Conservation (phyloP, 92 coral and sea anemone species). For the Parazoanthus atlanticus region DNA sequence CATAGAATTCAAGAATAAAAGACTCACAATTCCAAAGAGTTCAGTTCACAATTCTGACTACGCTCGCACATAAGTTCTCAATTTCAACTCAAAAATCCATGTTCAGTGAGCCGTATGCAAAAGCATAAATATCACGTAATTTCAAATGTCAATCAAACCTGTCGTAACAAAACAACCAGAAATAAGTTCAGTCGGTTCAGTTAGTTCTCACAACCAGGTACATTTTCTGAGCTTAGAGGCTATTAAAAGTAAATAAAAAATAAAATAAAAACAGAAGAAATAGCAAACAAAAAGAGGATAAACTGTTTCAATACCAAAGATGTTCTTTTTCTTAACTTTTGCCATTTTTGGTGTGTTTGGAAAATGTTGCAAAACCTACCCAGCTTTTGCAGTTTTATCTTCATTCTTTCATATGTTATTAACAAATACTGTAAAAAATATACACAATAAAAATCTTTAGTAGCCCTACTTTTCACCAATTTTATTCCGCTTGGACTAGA, state of each 20-base stretch:
- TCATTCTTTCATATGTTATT: constrained; percentile 16
- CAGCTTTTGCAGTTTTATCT: constrained; percentile 18
- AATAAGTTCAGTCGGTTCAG: too few species aligned
- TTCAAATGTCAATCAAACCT: too few species aligned
- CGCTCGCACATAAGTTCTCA: too few species aligned
- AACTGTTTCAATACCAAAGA: neutral
- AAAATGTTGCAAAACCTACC: constrained; percentile 1
- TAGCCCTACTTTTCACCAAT: constrained; percentile 2
- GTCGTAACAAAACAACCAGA: too few species aligned
- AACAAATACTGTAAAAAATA: constrained; percentile 21
- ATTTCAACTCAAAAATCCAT: neutral
- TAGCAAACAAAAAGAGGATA: constrained; percentile 7
- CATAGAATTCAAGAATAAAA: too few species aligned
- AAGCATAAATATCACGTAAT: too few species aligned
- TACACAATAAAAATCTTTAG: constrained; percentile 16
- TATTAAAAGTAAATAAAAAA: constrained; percentile 10
- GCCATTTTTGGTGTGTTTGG: constrained; percentile 17
- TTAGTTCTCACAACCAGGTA: too few species aligned
- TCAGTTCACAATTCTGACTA: too few species aligned
- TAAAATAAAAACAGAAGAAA: neutral
- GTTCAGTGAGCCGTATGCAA: too few species aligned
- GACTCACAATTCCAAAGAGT: too few species aligned
- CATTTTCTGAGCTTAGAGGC: constrained; percentile 9
- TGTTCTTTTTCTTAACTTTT: constrained; percentile 34
- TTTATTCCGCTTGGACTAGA: constrained; percentile 27